Evolutionary conservation across 2,888 invertebrate genomes (phyloP).

Genomic region (Caenorhabditis doughertyi): DNA sequence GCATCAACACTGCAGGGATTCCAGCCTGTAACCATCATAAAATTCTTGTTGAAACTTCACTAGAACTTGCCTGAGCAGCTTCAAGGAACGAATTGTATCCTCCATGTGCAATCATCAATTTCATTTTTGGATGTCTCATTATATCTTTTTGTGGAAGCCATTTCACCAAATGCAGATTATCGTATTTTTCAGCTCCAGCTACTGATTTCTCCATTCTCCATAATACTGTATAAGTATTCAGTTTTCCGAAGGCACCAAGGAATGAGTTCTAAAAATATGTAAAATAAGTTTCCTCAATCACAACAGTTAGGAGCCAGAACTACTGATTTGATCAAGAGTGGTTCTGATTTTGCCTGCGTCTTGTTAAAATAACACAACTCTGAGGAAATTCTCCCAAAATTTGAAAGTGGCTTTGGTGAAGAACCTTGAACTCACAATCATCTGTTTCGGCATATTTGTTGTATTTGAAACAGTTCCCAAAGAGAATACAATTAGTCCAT

Average conservation of each 20-base stretch:
- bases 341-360: no score
- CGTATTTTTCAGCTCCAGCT: slow-evolving; percentile 68
- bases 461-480: slow-evolving; percentile 82
- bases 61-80: slow-evolving; percentile 70
- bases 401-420: no score
- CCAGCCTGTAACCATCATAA: slow-evolving; percentile 68
- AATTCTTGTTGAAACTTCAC: no score
- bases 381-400: no score
- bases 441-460: slow-evolving; percentile 80
- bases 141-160: slow-evolving; percentile 82
- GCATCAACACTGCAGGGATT: slow-evolving; percentile 81
- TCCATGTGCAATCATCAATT: slow-evolving; percentile 81
- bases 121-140: slow-evolving; percentile 79
- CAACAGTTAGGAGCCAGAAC: no score
- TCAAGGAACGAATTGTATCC: slow-evolving; percentile 82
- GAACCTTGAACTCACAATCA: slow-evolving; percentile 77
- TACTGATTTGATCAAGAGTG: no score
- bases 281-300: not conserved
- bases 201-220: slow-evolving; percentile 81
- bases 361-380: no score
- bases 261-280: slow-evolving; percentile 72
- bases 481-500: slow-evolving; percentile 73
- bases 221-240: slow-evolving; percentile 76
- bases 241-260: slow-evolving; percentile 78
- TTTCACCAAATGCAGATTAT: slow-evolving; percentile 78